A percentile compares a stretch with the other conserved stretches of the same genome.
These are phyloP conservation scores for Andrena cerasifolii DNA, from an alignment of 1,140 invertebrate species.

Conservation along the genomic window DNA sequence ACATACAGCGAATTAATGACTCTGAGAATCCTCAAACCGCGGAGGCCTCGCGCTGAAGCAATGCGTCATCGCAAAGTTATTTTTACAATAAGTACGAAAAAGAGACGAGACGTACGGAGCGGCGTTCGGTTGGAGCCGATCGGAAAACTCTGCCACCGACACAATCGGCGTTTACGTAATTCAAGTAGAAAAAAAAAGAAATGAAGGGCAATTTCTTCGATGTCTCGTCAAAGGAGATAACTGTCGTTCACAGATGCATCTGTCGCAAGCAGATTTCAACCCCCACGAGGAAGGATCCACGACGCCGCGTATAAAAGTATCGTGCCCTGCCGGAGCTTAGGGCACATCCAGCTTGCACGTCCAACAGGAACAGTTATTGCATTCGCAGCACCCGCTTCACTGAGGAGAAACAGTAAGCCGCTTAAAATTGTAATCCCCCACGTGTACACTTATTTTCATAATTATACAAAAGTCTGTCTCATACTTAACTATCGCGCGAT, in stretches of 20 bases:
- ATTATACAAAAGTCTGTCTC: too few species aligned
- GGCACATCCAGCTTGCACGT: not conserved
- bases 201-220: slow-evolving; percentile 19
- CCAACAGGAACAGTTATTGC: not conserved
- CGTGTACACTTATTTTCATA: too few species aligned
- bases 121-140: too few species aligned
- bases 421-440: not conserved
- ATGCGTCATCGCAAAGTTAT: not conserved
- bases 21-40: too few species aligned
- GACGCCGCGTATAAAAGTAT: slow-evolving; percentile 61
- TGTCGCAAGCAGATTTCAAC: slow-evolving; percentile 43
- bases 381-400: not conserved
- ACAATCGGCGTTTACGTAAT: slow-evolving; percentile 32
- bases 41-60: too few species aligned
- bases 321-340: not conserved
- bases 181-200: not conserved
- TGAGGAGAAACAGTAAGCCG: not conserved
- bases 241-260: slow-evolving; percentile 58
- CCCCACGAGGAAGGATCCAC: not conserved
- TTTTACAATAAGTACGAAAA: not conserved
- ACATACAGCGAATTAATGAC: too few species aligned
- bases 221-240: slow-evolving; percentile 29
- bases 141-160: not conserved
- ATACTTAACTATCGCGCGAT: not conserved
- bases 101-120: not conserved